A percentile compares a stretch with the other conserved stretches of the same genome.
phyloP scores from a whole-genome alignment of 2,797 vertebrate species.

The Natrix natrix region DNA sequence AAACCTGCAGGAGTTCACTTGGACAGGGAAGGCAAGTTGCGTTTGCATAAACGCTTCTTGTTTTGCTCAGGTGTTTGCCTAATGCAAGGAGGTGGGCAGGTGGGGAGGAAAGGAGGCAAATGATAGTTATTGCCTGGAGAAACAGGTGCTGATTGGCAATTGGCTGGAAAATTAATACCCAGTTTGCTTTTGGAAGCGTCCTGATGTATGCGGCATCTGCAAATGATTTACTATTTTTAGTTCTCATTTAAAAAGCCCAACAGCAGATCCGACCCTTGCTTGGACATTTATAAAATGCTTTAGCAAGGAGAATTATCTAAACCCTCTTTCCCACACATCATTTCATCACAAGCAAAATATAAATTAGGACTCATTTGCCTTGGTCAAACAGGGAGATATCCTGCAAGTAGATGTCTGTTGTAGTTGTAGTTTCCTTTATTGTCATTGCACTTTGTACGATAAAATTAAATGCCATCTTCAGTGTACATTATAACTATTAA shows the following conservation, averaged over 20 bases:
- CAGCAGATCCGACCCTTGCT: not conserved
- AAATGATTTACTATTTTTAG: constrained; percentile 46
- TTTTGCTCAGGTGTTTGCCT: constrained; percentile 40
- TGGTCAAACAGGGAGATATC: not conserved
- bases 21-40: constrained; percentile 23
- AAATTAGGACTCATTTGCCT: constrained; percentile 22
- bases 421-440: no score
- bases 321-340: constrained; percentile 15
- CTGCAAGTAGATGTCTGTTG: not conserved
- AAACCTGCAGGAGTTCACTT: constrained; percentile 50
- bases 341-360: constrained; percentile 39
- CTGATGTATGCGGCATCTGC: constrained; percentile 4
- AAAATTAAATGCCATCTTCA: no score
- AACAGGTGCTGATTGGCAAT: constrained; percentile 30
- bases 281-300: constrained; percentile 34
- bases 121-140: constrained; percentile 35
- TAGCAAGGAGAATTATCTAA: constrained; percentile 39
- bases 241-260: constrained; percentile 38
- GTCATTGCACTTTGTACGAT: no score
- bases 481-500: no score
- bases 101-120: constrained; percentile 8
- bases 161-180: constrained; percentile 33
- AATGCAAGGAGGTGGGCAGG: constrained; percentile 20
- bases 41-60: constrained; percentile 57
- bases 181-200: constrained; percentile 20